Conservation (phyloP, 2,888 invertebrate species). For the Cepaea hortensis region DNA sequence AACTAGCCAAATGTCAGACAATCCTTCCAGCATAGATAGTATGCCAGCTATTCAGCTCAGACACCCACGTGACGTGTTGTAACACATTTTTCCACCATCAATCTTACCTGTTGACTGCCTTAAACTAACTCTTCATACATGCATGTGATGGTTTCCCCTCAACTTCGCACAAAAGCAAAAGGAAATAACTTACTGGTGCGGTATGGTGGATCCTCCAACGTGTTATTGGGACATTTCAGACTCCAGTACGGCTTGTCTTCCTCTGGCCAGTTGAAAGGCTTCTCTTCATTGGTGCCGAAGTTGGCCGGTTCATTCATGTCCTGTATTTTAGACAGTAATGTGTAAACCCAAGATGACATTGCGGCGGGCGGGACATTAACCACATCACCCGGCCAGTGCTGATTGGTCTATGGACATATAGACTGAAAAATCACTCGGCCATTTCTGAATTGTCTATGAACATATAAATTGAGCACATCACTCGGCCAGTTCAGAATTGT, state of each 20-base stretch:
- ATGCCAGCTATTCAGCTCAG: no score
- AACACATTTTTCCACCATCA: not conserved
- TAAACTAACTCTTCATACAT: not conserved
- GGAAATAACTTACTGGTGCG: slow-evolving; percentile 65
- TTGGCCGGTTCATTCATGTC: slow-evolving; percentile 78
- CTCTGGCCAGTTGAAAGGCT: slow-evolving; percentile 73
- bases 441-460: no score
- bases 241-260: slow-evolving; percentile 70
- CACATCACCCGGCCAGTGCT: no score
- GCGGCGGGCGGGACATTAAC: no score
- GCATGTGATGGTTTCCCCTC: not conserved
- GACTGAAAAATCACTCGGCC: no score
- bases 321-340: slow-evolving; percentile 51
- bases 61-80: no score
- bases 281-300: slow-evolving; percentile 75
- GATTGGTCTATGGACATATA: no score
- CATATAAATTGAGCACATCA: no score
- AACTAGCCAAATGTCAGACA: no score
- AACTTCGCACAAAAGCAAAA: not conserved
- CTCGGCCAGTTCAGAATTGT: no score
- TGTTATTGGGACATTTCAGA: slow-evolving; percentile 68
- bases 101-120: not conserved
- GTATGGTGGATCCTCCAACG: slow-evolving; percentile 71
- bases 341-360: no score
- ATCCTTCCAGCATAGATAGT: no score